Percentiles rank a stretch among this genome's conserved stretches.
Evolutionary conservation across 2,797 vertebrate species (phyloP).

Genomic region (Thamnophis elegans): DNA sequence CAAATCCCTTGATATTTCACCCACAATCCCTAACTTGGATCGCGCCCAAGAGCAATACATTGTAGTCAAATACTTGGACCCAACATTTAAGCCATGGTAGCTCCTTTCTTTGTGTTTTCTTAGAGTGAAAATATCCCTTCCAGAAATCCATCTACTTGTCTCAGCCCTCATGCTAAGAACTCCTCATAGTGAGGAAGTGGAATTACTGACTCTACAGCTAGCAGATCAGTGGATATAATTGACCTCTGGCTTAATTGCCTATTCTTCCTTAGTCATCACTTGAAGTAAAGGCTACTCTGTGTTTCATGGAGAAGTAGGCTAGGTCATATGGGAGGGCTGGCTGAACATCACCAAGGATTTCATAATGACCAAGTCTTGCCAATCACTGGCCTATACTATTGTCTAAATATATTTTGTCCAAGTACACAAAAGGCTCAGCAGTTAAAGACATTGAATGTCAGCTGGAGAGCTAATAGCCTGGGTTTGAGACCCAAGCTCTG

Average conservation of each 20-base stretch:
- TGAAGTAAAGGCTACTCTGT: neutral
- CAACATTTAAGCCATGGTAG: neutral
- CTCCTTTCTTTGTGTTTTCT: neutral
- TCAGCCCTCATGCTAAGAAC: neutral
- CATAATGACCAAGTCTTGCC: neutral
- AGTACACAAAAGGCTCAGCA: neutral
- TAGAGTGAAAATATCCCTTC: neutral
- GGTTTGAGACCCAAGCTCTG: neutral
- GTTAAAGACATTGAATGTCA: neutral
- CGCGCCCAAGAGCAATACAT: neutral
- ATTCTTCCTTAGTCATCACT: neutral
- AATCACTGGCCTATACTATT: neutral
- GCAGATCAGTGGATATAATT: neutral
- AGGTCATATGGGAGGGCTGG: neutral
- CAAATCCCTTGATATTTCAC: neutral
- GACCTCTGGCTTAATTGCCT: neutral
- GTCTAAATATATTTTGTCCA: neutral
- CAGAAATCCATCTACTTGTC: neutral
- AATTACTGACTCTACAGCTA: neutral
- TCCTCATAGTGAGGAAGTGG: neutral
- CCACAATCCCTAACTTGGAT: neutral
- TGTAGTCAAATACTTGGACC: neutral
- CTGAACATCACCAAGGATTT: neutral
- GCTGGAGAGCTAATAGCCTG: neutral
- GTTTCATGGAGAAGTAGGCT: neutral